Evolutionary conservation across 2,888 invertebrate species (phyloP).

Genomic region (Drosophila multiciliata): DNA sequence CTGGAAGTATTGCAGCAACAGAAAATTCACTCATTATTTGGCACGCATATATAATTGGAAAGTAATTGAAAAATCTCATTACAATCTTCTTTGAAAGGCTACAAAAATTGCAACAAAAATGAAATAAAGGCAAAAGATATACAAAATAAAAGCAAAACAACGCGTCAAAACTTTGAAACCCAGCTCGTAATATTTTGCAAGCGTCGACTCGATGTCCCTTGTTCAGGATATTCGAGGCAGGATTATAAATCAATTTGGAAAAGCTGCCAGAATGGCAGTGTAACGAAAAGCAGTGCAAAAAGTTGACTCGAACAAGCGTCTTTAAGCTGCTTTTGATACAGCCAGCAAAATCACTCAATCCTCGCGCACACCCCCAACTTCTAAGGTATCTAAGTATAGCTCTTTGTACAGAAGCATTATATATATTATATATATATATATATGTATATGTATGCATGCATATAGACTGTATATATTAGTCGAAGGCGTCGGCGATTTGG

Average conservation of each 20-base stretch:
- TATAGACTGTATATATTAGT: slow-evolving; percentile 23
- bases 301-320: slow-evolving; percentile 45
- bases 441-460: neutral
- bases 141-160: slow-evolving; percentile 9
- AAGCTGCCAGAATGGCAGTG: slow-evolving; percentile 55
- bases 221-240: slow-evolving; percentile 59
- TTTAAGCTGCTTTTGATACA: slow-evolving; percentile 74
- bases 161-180: slow-evolving; percentile 38
- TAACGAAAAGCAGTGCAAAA: slow-evolving; percentile 63
- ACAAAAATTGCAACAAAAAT: slow-evolving; percentile 1
- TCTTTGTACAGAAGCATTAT: slow-evolving; percentile 37
- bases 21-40: slow-evolving; percentile 52
- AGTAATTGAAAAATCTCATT: slow-evolving; percentile 77
- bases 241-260: slow-evolving; percentile 80
- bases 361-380: neutral
- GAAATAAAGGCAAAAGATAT: neutral
- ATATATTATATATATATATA: slow-evolving; percentile 18
- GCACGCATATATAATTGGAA: slow-evolving; percentile 74
- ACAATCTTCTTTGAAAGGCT: slow-evolving; percentile 36
- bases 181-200: slow-evolving; percentile 18
- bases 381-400: slow-evolving; percentile 45
- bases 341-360: slow-evolving; percentile 17
- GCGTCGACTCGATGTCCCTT: slow-evolving; percentile 11
- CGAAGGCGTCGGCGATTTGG: slow-evolving; percentile 72
- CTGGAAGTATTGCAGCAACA: slow-evolving; percentile 39